A percentile compares a stretch with the other conserved stretches of the same genome.
Conservation (phyloP, 2,113 vertebrate genomes). For the Menura novaehollandiae region DNA sequence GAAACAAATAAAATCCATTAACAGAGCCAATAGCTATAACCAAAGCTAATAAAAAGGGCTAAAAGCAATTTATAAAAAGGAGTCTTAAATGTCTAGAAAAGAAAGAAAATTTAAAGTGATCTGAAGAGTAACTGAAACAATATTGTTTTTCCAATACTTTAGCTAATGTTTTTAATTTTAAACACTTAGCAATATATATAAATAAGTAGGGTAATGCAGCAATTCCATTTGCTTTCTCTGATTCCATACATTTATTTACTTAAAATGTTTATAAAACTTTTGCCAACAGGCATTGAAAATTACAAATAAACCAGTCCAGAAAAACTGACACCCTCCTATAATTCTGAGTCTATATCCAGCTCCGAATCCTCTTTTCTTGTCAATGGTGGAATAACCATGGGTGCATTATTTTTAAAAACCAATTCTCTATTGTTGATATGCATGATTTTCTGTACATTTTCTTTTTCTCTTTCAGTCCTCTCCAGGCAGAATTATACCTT, state of each 20-base stretch:
- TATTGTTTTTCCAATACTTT: background rate
- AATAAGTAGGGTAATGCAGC: background rate
- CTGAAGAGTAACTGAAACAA: background rate
- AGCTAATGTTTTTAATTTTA: background rate
- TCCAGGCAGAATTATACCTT: background rate
- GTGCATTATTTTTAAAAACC: background rate
- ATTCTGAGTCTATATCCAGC: background rate
- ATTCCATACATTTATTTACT: background rate
- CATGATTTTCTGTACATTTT: background rate
- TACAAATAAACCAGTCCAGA: background rate
- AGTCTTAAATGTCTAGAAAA: slow-evolving; percentile 32
- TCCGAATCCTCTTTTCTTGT: background rate
- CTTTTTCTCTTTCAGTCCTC: background rate
- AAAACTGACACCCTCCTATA: background rate
- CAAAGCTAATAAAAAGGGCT: slow-evolving; percentile 59
- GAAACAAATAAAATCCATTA: slow-evolving; percentile 67
- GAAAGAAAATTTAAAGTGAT: slow-evolving; percentile 12
- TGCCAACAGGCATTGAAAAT: background rate
- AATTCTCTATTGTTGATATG: background rate
- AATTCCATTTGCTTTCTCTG: background rate
- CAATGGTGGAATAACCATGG: background rate
- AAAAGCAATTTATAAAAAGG: slow-evolving; percentile 46
- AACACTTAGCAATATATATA: background rate
- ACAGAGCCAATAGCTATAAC: slow-evolving; percentile 42
- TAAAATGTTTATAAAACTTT: background rate